Evolutionary conservation across 2,113 vertebrate species (phyloP), one percentile per base, ranked within the genome.

Genomic region (Hippolais icterina): DNA sequence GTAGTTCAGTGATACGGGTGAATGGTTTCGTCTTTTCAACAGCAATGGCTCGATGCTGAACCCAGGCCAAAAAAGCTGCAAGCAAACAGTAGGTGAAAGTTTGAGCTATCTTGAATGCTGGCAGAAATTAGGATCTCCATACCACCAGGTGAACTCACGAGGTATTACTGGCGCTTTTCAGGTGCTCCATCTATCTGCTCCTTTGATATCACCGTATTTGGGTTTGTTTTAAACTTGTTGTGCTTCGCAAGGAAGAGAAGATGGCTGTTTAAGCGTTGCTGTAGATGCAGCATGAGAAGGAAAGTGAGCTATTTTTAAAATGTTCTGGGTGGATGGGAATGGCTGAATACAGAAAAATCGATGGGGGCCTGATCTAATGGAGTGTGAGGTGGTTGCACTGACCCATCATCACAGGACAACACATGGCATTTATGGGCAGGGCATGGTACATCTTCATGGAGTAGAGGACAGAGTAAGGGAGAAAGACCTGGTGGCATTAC

Each of bases 1-100:
- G 47, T 5, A 78, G 16, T 64, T 89, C 90, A 95, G 77, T 6
- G 23, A 25, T 49, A 37, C 0, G 3, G 28, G 28, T 91, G 63
- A 94, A 23, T 47, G 68, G 37, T 70, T 80, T 63, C 10, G 11
- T 59, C 52, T 70, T 81, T 75, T 77, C 47, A 83, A 66, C 46
- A 87, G 39, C 47, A 96, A 74, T 42, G 39, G 66, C 59, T 95
- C 57, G 35, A 52, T 78, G 54, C 50, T 91, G 74, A 92, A 74
- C 27, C 21, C 23, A 70, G 66, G 53, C 70, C 83, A 89, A 72
- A 82, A 90, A 64, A 66, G 31, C 41, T 57, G 5, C 39, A 71
- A 12, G 78, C 35, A 75, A 78, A 71, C 22, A 46, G 25, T 6
- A 88, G 64, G 8, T 83, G 17, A 49, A 91, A 90, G 39, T 66